These are phyloP conservation scores for Calliphora vicina DNA, from an alignment of 1,140 invertebrate species.

Conservation along the genomic window DNA sequence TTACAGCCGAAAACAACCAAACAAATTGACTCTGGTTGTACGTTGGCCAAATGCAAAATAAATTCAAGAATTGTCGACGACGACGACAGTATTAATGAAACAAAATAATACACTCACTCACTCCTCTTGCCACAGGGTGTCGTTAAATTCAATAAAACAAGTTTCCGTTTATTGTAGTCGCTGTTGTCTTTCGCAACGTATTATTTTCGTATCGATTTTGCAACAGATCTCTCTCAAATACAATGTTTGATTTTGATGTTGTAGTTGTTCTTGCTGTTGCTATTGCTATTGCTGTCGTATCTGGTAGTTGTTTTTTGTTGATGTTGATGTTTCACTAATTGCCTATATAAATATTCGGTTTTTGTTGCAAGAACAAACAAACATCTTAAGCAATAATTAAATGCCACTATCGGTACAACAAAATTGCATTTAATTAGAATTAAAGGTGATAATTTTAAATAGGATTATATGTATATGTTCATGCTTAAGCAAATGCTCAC, in stretches of 20 bases:
- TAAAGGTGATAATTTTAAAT: background rate
- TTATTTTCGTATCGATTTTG: conserved; percentile 17
- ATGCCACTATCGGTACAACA: background rate
- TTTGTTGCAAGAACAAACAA: background rate
- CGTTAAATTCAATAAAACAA: background rate
- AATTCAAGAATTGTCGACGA: background rate
- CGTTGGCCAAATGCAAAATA: background rate
- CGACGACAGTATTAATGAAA: background rate
- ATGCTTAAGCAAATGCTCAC: too few species aligned
- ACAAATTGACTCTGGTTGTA: background rate
- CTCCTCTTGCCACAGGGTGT: background rate
- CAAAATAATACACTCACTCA: background rate
- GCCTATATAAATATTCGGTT: conserved; percentile 5
- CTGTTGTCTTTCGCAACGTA: background rate
- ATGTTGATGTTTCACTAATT: conserved; percentile 16
- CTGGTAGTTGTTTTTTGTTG: background rate
- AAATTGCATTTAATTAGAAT: conserved; percentile 14
- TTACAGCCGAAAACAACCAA: background rate
- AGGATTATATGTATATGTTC: background rate
- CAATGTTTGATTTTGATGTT: background rate
- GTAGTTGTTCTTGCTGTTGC: too few species aligned
- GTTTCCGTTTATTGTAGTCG: background rate
- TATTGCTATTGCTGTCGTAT: background rate
- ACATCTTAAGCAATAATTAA: conserved; percentile 16
- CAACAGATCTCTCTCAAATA: conserved; percentile 13